Conservation (phyloP, 2,113 vertebrate species). For the Xerus inauris region DNA sequence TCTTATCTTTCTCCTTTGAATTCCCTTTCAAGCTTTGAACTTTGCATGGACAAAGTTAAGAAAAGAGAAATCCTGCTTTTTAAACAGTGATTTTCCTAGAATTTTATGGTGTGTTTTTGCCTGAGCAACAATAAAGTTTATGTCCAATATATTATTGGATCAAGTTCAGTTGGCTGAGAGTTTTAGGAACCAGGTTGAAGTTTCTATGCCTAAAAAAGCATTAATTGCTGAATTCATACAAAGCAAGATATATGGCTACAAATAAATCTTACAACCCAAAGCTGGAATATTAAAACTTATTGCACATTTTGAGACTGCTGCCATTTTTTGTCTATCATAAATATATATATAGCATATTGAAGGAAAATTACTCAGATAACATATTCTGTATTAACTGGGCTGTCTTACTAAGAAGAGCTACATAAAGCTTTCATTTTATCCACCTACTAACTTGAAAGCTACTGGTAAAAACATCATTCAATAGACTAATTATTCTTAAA, state of each 20-base stretch:
- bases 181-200: slow-evolving; percentile 45
- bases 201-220: neutral
- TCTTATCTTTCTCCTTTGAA: neutral
- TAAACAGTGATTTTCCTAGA: slow-evolving; percentile 42
- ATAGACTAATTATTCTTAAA: slow-evolving; percentile 30
- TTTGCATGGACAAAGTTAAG: slow-evolving; percentile 46
- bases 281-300: neutral
- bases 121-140: slow-evolving; percentile 42
- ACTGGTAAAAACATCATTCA: slow-evolving; percentile 32
- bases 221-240: neutral
- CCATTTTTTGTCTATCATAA: neutral
- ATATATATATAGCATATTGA: neutral
- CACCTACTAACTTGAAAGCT: slow-evolving; percentile 2
- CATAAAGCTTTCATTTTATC: slow-evolving; percentile 20
- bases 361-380: slow-evolving; percentile 20
- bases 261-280: neutral
- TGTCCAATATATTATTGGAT: slow-evolving; percentile 33
- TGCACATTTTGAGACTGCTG: slow-evolving; percentile 11
- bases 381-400: slow-evolving; percentile 13
- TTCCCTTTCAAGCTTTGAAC: slow-evolving; percentile 49
- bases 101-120: slow-evolving; percentile 55
- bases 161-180: slow-evolving; percentile 20
- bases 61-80: slow-evolving; percentile 46
- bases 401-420: neutral
- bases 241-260: neutral